Evolutionary conservation across 2,797 vertebrate species (phyloP), one percentile per base, ranked within the genome.

Genomic region (Enteromius afrohamiltoni): DNA sequence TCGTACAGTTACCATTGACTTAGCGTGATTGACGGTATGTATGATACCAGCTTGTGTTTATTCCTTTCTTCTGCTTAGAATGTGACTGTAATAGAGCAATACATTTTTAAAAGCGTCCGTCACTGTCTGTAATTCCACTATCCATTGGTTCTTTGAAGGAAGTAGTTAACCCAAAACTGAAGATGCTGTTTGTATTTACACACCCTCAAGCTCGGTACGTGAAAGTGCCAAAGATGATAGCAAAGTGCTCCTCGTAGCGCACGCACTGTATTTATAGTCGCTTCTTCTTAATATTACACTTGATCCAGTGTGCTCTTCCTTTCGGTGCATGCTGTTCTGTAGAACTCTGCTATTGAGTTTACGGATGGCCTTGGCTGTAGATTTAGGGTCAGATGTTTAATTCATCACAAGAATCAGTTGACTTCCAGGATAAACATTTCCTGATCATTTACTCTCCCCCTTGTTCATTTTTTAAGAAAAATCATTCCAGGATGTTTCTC

Each of bases 71-170:
- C 90, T 87, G 81, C 49, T 1, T 91, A 87, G 75, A 89, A 73
- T 75, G 65, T 6, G 26, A 77, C 84, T 86, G 82, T 74, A 83
- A 85, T 91, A 91, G 89, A 93, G 92, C 92, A 92, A 93, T 93
- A 93, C 91, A 88, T 85, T 89, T 90, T 91, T 88, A 31, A 83
- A 86, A 88, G 78, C 51, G 78, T 86, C 65, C 79, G n/a, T 16
- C 77, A n/a, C 84, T 89, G 60, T 86, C 85, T 75, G 82, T 86
- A 85, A 65, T 21, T 53, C 19, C 51, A 55, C 8, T n/a, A 16
- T 62, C 23, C 23, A 29, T 26, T 6, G 88, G 73, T 76, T 55
- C 7, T n/a, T 53, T 73, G 1, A 29, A 73, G 40, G 40, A 26
- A 26, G 8, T 26, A n/a, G n/a, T 26, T 70, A 3, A 6, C 58